Percentiles rank a stretch among this genome's conserved stretches.
These are phyloP conservation scores for Macroglossus sobrinus DNA, from an alignment of 2,113 vertebrate genomes.

Conservation along the genomic window DNA sequence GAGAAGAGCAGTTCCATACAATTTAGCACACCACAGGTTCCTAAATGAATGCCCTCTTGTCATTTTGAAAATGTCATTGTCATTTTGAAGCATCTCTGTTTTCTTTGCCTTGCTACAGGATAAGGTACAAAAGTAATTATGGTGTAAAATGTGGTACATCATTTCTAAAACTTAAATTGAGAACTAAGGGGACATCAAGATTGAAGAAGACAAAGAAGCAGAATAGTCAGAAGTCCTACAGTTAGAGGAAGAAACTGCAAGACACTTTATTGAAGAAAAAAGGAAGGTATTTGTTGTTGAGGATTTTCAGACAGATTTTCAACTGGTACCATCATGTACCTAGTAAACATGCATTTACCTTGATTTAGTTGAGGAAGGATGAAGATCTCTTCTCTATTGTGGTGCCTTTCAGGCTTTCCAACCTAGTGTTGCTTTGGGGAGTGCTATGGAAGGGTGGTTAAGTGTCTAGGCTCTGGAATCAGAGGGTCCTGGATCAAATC, in stretches of 20 bases:
- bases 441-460: neutral
- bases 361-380: neutral
- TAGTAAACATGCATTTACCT: neutral
- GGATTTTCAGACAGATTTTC: neutral
- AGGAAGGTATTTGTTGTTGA: neutral
- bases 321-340: neutral
- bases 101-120: conserved; percentile 13
- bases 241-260: neutral
- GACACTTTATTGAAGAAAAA: neutral
- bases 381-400: neutral
- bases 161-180: conserved; percentile 24
- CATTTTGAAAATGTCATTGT: conserved; percentile 49
- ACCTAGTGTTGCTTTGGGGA: neutral
- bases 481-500: neutral
- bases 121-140: conserved; percentile 19
- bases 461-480: neutral
- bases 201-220: neutral
- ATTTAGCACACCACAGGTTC: neutral
- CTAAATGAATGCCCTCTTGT: neutral
- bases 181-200: neutral
- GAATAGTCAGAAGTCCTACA: neutral
- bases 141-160: neutral
- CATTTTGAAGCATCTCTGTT: conserved; percentile 23
- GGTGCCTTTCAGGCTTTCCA: neutral
- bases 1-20: neutral